phyloP scores from a whole-genome alignment of 2,888 invertebrate genomes.

The Archips crataeganus region DNA sequence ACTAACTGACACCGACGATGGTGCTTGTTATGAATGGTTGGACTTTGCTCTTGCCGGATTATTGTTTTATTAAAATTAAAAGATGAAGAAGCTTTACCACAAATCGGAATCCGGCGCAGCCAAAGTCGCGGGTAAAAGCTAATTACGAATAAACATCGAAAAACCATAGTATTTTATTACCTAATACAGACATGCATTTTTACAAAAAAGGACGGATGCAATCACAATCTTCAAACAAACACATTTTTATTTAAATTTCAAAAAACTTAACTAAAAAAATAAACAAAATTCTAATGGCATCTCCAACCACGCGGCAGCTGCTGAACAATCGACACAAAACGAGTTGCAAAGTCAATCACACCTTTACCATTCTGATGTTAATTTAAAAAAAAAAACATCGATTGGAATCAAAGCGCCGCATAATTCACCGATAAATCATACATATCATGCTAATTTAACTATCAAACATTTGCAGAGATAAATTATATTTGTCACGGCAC shows the following conservation, averaged over 20 bases:
- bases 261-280: slow-evolving; percentile 12
- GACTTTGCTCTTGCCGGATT: no score
- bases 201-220: neutral
- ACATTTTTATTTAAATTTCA: neutral
- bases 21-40: no score
- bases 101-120: no score
- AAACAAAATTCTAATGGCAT: slow-evolving; percentile 12
- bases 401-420: slow-evolving; percentile 73
- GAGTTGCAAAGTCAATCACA: slow-evolving; percentile 44
- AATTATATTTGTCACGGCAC: slow-evolving; percentile 47
- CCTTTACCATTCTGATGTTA: slow-evolving; percentile 71
- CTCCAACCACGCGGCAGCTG: slow-evolving; percentile 32
- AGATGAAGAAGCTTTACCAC: no score
- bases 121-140: no score
- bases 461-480: slow-evolving; percentile 56
- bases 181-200: neutral
- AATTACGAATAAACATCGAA: no score
- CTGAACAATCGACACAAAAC: slow-evolving; percentile 23
- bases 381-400: slow-evolving; percentile 61
- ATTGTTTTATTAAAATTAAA: no score
- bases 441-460: slow-evolving; percentile 63
- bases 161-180: neutral
- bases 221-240: neutral
- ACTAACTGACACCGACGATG: no score
- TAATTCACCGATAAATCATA: slow-evolving; percentile 75